These are phyloP conservation scores for Tetrao urogallus DNA, from an alignment of 2,113 vertebrate genomes.

Conservation along the genomic window DNA sequence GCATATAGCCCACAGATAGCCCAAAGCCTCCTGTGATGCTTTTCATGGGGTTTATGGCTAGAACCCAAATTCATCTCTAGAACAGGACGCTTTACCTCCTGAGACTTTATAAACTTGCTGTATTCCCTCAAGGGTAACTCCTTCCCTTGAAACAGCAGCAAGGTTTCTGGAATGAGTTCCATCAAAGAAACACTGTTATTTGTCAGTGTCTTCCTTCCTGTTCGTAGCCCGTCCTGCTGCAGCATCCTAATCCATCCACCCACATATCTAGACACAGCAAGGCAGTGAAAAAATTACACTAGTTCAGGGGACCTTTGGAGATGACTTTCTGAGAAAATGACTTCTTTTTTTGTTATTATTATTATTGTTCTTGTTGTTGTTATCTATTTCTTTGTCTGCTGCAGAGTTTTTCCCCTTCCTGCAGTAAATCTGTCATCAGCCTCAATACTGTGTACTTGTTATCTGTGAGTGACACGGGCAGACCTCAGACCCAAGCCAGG, in stretches of 20 bases:
- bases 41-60: neutral
- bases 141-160: neutral
- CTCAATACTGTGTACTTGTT: neutral
- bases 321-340: constrained; percentile 6
- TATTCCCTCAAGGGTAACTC: constrained; percentile 5
- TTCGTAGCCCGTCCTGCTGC: neutral
- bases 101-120: constrained; percentile 3
- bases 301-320: neutral
- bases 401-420: neutral
- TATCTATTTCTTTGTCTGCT: neutral
- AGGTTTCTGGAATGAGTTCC: constrained; percentile 1
- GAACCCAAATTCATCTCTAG: constrained; percentile 14
- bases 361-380: neutral
- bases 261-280: neutral
- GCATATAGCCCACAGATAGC: neutral
- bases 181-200: neutral
- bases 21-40: neutral
- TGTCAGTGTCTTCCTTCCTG: constrained; percentile 20
- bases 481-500: no score
- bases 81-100: neutral
- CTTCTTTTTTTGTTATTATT: neutral
- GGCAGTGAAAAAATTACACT: neutral
- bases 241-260: constrained; percentile 43
- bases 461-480: neutral
- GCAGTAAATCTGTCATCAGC: neutral